phyloP scores from a whole-genome alignment of 2,113 vertebrate species.

The Maccullochella peelii region DNA sequence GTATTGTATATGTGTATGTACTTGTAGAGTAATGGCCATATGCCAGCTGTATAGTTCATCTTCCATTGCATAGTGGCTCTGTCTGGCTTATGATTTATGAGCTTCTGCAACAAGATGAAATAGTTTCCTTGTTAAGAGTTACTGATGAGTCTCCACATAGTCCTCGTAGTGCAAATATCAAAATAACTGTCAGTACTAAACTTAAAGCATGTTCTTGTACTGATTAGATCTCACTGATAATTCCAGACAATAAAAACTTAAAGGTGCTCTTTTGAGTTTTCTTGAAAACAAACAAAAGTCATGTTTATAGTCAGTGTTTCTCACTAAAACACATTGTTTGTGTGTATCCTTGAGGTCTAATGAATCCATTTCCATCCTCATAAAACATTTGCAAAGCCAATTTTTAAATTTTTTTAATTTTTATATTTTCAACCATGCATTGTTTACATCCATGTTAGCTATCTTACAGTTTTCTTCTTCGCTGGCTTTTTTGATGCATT shows the following conservation, averaged over 20 bases:
- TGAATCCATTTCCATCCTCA: neutral
- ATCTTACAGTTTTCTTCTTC: slow-evolving; percentile 1
- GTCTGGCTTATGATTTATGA: neutral
- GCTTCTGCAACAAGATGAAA: slow-evolving; percentile 23
- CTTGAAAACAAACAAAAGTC: neutral
- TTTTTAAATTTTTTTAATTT: no score
- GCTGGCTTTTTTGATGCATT: no score
- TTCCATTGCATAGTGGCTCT: neutral
- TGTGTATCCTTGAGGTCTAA: neutral
- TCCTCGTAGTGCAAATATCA: slow-evolving; percentile 1
- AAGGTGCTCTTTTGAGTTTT: neutral
- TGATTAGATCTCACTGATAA: neutral
- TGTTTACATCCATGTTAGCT: neutral
- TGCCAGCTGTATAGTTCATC: slow-evolving; percentile 21
- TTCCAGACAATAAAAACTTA: neutral
- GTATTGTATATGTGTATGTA: neutral
- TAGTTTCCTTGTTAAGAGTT: slow-evolving; percentile 11
- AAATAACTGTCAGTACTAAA: neutral
- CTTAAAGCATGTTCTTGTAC: neutral
- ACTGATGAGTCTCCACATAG: neutral
- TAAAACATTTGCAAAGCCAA: neutral
- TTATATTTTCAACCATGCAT: no score
- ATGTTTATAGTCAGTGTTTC: neutral
- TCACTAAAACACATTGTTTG: neutral
- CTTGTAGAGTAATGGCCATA: neutral